These are phyloP conservation scores for Silurus aristotelis DNA, from an alignment of 2,797 vertebrate species.

Conservation along the genomic window DNA sequence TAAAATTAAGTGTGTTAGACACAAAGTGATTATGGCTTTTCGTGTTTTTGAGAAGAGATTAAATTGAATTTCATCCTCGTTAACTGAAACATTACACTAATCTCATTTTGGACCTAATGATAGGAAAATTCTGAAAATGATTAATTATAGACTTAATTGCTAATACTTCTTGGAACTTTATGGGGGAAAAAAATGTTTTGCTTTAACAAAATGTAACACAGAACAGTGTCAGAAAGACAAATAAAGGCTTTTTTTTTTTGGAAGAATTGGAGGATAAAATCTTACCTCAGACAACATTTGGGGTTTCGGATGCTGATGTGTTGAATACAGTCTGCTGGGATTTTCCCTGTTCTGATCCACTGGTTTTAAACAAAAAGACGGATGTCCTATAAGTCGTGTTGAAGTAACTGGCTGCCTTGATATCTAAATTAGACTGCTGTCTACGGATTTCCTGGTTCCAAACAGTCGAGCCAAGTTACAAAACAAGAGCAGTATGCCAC, in stretches of 20 bases:
- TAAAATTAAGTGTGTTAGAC: background rate
- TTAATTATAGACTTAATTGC: no score
- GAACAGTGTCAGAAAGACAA: background rate
- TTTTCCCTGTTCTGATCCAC: background rate
- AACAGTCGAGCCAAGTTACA: background rate
- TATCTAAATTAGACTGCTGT: background rate
- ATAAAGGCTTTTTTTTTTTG: background rate
- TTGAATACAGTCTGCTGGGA: background rate
- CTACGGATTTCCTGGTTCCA: background rate
- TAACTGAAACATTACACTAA: background rate
- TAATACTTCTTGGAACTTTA: no score
- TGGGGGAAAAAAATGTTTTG: no score
- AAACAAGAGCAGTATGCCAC: background rate
- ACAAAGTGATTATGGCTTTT: background rate
- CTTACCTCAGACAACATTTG: constrained; percentile 15
- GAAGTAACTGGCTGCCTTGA: background rate
- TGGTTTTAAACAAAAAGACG: background rate
- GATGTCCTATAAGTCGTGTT: background rate
- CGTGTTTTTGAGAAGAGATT: no score
- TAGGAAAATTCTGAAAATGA: background rate
- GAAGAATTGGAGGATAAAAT: background rate
- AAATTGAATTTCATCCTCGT: background rate
- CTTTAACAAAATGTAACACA: background rate
- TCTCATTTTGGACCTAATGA: background rate
- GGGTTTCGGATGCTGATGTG: background rate